Base-by-base conservation (phyloP, 2,888 invertebrate species). In the Altica lythri region DNA sequence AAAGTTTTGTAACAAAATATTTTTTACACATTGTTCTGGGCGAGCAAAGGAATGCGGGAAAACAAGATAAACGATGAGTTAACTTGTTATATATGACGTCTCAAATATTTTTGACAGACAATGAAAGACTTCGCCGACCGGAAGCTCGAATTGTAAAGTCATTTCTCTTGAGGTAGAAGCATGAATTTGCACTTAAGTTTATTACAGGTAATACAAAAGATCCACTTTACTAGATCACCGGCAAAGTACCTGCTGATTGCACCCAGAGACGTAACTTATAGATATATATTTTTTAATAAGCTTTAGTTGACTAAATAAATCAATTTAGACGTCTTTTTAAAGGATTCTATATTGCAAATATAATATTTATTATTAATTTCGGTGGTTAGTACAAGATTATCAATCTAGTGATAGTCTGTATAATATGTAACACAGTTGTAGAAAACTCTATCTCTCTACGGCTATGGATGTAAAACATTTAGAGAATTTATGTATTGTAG, bases 131-230 rank as follows among this genome's bases (percentile, higher is more conserved):
- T 18, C 35, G 52, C 55, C 62, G 67, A 67, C 71, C 71, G 71
- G 71, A 71, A 70, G 68, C 68, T 62, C 35, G 55, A 61, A 55
- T 59, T 58, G 61, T 63, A 64, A 68, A 66, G 65, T 66, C 64
- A 66, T 69, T 65, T 68, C 64, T 65, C 52, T 60, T 61, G 60
- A 56, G 67, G 64, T 59, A 57, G 55, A 65, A 73, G 74, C 75
- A 75, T 72, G 75, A 74, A 72, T 75, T 73, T 75, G 75, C 75
- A 75, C 75, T 75, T 73, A 75, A 73, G 57, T 73, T 73, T 74
- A 73, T 75, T 73, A 68, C 70, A 66, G 55, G 55, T 55, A 46
- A 55, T 45, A 45, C 45, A 45, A 45, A 45, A 45, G 45, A 45
- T 34, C 45, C 34, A 45, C 45, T 45, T 45, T 45, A 45, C 45